A percentile compares a stretch with the other conserved stretches of the same genome.
Evolutionary conservation across 1,140 invertebrate species (phyloP).

Genomic region (Temnothorax nylanderi): DNA sequence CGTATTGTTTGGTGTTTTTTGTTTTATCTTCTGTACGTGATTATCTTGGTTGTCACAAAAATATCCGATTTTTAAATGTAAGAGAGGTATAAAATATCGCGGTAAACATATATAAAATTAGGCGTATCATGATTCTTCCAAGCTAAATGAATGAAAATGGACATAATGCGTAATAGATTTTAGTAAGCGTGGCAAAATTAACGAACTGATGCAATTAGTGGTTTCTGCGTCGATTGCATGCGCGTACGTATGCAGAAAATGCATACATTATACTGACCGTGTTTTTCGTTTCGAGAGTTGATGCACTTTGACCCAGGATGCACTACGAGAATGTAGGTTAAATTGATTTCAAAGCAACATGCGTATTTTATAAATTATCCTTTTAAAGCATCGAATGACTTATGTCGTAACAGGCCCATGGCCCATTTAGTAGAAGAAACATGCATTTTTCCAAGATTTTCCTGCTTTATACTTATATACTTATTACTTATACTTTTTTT

Average conservation of each 20-base stretch:
- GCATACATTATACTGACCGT: slow-evolving; percentile 29
- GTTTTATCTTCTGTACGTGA: not conserved
- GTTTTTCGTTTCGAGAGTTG: slow-evolving; percentile 51
- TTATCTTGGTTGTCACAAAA: not conserved
- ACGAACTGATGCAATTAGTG: slow-evolving; percentile 36
- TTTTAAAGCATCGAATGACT: slow-evolving; percentile 5
- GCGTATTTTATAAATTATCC: slow-evolving; percentile 33
- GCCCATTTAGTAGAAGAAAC: not conserved
- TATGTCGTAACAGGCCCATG: not conserved
- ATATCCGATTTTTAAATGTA: not conserved
- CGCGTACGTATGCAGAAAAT: not conserved
- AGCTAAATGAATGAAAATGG: slow-evolving; percentile 12
- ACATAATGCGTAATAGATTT: slow-evolving; percentile 10
- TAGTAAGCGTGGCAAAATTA: slow-evolving; percentile 8
- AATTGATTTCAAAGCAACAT: slow-evolving; percentile 35
- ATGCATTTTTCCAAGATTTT: not conserved
- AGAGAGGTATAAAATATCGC: not conserved
- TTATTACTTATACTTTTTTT: not conserved
- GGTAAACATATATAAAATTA: not conserved
- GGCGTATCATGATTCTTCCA: not conserved
- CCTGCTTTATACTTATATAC: not conserved
- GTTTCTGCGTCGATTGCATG: slow-evolving; percentile 5
- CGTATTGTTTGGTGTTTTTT: not conserved
- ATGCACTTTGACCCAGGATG: slow-evolving; percentile 52
- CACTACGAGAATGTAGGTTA: slow-evolving; percentile 43